Conservation (phyloP, 1,140 invertebrate genomes). For the Heliconius hewitsoni region DNA sequence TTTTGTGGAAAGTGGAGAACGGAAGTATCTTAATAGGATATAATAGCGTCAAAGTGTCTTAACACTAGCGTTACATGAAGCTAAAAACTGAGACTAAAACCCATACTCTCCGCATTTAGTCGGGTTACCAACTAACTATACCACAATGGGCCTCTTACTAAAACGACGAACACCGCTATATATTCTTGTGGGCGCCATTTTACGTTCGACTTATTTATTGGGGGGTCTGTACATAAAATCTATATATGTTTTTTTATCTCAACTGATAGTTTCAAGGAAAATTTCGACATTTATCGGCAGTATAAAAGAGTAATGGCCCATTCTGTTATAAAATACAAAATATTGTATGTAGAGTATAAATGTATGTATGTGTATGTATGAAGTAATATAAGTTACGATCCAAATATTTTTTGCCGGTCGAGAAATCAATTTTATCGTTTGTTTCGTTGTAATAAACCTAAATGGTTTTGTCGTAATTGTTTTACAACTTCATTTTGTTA, state of each 20-base stretch:
- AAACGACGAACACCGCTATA: neutral
- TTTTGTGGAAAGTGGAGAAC: too few species aligned
- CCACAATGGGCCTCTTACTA: neutral
- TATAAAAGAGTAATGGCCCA: constrained; percentile 61
- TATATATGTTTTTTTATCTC: constrained; percentile 40
- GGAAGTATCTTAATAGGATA: too few species aligned
- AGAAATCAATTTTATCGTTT: constrained; percentile 54
- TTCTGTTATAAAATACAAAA: constrained; percentile 47
- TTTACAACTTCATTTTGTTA: constrained; percentile 19
- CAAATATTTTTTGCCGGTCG: constrained; percentile 46
- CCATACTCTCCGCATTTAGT: neutral
- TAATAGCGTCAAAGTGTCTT: too few species aligned
- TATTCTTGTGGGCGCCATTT: constrained; percentile 12
- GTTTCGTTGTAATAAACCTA: constrained; percentile 39
- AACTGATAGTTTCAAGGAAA: constrained; percentile 60
- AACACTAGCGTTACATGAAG: too few species aligned
- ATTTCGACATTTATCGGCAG: constrained; percentile 59
- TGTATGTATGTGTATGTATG: constrained; percentile 1
- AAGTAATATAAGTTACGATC: constrained; percentile 53
- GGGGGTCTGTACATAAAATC: constrained; percentile 12
- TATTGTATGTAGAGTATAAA: constrained; percentile 15
- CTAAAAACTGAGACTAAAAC: neutral
- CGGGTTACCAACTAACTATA: neutral
- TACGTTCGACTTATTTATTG: constrained; percentile 11
- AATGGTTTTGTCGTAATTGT: constrained; percentile 30